Conservation (phyloP, 2,797 vertebrate genomes). For the Cygnus olor region DNA sequence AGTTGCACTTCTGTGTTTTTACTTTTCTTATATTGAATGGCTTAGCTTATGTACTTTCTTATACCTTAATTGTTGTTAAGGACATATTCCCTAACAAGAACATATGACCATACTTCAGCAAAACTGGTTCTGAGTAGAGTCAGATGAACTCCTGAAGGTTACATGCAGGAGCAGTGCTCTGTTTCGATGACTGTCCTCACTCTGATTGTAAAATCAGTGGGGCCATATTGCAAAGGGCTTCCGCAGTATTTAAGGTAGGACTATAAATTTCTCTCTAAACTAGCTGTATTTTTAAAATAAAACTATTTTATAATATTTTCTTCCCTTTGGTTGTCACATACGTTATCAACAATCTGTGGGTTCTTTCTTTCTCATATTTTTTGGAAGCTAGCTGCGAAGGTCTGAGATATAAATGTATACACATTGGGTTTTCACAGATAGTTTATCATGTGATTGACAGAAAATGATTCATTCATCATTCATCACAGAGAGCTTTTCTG, state of each 20-base stretch:
- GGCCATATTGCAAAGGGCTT: neutral
- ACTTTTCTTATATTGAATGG: neutral
- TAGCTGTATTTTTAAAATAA: neutral
- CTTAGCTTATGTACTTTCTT: neutral
- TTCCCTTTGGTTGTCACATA: neutral
- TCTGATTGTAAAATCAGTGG: neutral
- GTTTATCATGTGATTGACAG: conserved; percentile 49
- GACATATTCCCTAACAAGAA: neutral
- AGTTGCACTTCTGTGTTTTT: neutral
- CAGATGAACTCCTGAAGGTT: neutral
- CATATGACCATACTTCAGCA: neutral
- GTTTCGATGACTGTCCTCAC: neutral
- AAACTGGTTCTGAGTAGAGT: neutral
- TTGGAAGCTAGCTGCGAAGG: neutral
- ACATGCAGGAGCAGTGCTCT: neutral
- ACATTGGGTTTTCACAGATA: neutral
- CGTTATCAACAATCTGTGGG: neutral
- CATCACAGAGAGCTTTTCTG: conserved; percentile 42
- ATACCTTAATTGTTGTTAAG: neutral
- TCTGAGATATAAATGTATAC: conserved; percentile 26
- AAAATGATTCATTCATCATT: conserved; percentile 53
- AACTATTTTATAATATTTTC: neutral
- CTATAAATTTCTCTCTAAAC: neutral
- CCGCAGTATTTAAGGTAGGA: neutral
- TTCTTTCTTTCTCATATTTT: neutral